These are phyloP conservation scores for Anarrhichthys ocellatus DNA, from an alignment of 2,113 vertebrate genomes.

Conservation along the genomic window DNA sequence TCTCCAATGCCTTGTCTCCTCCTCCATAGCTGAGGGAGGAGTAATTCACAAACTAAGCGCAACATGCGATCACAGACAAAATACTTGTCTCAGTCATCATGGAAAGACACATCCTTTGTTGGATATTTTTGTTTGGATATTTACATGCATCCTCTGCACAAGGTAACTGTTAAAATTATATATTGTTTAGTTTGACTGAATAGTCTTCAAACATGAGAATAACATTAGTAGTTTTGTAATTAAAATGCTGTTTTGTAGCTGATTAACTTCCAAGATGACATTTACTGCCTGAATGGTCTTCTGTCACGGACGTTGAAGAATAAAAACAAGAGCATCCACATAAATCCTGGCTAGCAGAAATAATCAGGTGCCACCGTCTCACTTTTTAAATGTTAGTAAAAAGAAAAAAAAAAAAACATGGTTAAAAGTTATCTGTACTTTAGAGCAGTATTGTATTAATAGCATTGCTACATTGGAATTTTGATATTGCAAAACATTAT, in stretches of 20 bases:
- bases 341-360: not conserved
- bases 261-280: not conserved
- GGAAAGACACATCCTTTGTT: slow-evolving; percentile 27
- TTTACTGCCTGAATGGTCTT: not conserved
- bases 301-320: not conserved
- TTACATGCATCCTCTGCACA: slow-evolving; percentile 32
- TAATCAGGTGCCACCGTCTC: not conserved
- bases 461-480: not conserved
- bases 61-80: not conserved
- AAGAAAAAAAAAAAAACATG: not conserved
- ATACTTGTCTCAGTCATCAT: slow-evolving; percentile 5
- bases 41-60: not conserved
- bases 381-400: not conserved
- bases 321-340: not conserved
- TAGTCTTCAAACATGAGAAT: not conserved
- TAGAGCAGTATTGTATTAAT: not conserved
- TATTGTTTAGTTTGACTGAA: not conserved
- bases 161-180: slow-evolving; percentile 29
- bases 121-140: slow-evolving; percentile 55
- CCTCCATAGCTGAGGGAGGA: slow-evolving; percentile 37
- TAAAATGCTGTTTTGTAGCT: too few species aligned
- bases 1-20: not conserved
- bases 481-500: not conserved
- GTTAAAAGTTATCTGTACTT: not conserved
- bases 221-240: not conserved